Base-by-base conservation (phyloP, 1,140 invertebrate genomes). In the Drosophila nebulosa region DNA sequence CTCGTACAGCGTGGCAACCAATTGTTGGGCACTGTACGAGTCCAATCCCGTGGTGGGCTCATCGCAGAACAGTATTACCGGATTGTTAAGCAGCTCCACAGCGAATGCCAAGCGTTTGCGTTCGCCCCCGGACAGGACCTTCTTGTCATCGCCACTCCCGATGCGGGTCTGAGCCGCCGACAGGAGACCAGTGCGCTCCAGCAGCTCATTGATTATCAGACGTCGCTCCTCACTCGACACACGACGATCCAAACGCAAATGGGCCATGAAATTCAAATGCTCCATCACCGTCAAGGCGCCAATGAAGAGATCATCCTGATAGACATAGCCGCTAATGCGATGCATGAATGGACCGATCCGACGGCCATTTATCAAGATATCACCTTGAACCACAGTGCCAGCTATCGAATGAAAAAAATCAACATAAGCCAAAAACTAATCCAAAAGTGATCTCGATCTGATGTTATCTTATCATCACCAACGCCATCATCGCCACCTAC, bases 21-120 rank as follows among this genome's bases (percentile, higher is more conserved):
- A 92, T 90, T 96, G 97, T 74, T 96, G 95, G 0, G 98, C 98
- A 84, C 98, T 98, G 79, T 95, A 98, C 0, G 98, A 97, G 91
- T 99, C 98, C 46, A 99, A 91, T 0, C 98, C 96, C 0, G 96
- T 98, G 0, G 98, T 99, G 3, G 98, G 98, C 88, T 99, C 98
- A 90, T 99, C 98, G 90, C 98, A 97, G 91, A 99, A 99, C 65
- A 99, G 92, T 26, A 99, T 93, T 2, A 96, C 95, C 0, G 98
- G 98, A 92, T 99, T 96, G 9, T 97, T 98, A 14, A 99, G 89
- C 16, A 99, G 92, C 96, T 99, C 98, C 3, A 97, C 96, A 6
- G 97, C 98, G 91, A 99, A 99, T 0, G 98, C 95, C 9, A 99
- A 92, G 52, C 98, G 93, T 79, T 98, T 99, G 80, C 95, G 96